These are phyloP conservation scores for Cladopsammia gracilis DNA, from an alignment of 64 coral and sea anemone species.

Conservation along the genomic window DNA sequence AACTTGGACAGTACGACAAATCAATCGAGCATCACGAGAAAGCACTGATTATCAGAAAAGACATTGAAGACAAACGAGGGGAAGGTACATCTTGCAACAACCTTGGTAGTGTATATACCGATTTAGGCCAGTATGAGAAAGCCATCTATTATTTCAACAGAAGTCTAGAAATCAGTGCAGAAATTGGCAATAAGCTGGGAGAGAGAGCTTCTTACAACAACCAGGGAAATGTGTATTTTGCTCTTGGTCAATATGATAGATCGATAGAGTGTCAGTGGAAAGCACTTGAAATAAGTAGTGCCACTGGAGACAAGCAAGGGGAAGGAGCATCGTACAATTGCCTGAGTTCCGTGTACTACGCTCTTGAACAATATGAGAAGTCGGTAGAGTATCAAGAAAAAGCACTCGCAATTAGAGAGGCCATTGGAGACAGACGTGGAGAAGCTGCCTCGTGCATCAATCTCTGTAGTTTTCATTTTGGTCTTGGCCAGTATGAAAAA, in stretches of 20 bases:
- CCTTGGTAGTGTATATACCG: neutral
- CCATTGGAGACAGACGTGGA: too few relatives aligned
- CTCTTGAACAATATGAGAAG: neutral
- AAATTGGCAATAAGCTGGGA: constrained; percentile 8
- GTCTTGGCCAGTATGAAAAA: constrained; percentile 17
- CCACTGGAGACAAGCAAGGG: neutral
- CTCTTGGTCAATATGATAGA: neutral
- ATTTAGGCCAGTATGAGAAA: neutral
- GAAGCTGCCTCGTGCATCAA: neutral
- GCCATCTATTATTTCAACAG: constrained; percentile 5
- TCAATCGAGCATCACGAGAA: constrained; percentile 37
- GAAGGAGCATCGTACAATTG: neutral
- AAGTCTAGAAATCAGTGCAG: constrained; percentile 2
- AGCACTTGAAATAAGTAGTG: neutral
- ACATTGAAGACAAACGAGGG: constrained; percentile 35
- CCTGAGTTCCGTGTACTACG: neutral
- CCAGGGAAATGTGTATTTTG: neutral
- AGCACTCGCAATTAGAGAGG: too few relatives aligned
- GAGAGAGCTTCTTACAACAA: neutral
- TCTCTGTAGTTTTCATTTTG: neutral
- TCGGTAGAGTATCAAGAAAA: too few relatives aligned
- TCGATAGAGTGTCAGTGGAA: constrained; percentile 5
- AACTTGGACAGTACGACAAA: neutral
- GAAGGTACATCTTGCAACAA: constrained; percentile 17
- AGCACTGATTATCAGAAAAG: constrained; percentile 19